Conservation (phyloP, 2,888 invertebrate species). For the Ophion ventricosus region DNA sequence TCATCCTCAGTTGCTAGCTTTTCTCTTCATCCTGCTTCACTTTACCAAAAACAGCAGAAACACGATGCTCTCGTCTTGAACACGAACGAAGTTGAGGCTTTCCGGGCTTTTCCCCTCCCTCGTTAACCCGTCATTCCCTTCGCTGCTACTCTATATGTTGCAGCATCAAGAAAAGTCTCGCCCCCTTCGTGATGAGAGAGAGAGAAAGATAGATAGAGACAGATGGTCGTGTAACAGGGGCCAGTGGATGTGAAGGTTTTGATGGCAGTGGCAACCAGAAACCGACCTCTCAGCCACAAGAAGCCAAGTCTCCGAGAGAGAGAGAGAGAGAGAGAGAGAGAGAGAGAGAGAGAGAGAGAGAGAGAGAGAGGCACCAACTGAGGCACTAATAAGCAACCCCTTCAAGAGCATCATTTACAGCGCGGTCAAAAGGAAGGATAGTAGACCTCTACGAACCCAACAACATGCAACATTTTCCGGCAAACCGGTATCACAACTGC, state of each 20-base stretch:
- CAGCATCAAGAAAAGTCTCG: slow-evolving; percentile 49
- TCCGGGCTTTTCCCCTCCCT: slow-evolving; percentile 47
- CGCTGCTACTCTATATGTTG: slow-evolving; percentile 4
- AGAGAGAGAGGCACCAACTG: slow-evolving; percentile 50
- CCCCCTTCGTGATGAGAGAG: slow-evolving; percentile 11
- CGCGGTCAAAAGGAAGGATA: slow-evolving; percentile 44
- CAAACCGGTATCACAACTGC: slow-evolving; percentile 32
- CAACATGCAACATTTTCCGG: slow-evolving; percentile 59
- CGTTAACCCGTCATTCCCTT: slow-evolving; percentile 56
- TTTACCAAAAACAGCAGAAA: slow-evolving; percentile 35
- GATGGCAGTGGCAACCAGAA: slow-evolving; percentile 62
- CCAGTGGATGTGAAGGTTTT: slow-evolving; percentile 4
- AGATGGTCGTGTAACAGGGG: slow-evolving; percentile 13
- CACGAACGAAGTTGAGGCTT: slow-evolving; percentile 56
- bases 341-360: slow-evolving; percentile 46
- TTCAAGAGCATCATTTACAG: slow-evolving; percentile 67
- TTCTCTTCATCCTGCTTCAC: not conserved
- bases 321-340: slow-evolving; percentile 46
- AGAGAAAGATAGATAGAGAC: not conserved
- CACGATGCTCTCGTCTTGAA: slow-evolving; percentile 50
- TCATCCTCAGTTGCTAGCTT: not conserved
- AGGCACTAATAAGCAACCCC: slow-evolving; percentile 68
- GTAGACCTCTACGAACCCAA: slow-evolving; percentile 24
- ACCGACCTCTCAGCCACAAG: slow-evolving; percentile 66
- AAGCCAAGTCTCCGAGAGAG: slow-evolving; percentile 57